Evolutionary conservation across 2,113 vertebrate genomes (phyloP).

Genomic region (Tragelaphus buxtoni): DNA sequence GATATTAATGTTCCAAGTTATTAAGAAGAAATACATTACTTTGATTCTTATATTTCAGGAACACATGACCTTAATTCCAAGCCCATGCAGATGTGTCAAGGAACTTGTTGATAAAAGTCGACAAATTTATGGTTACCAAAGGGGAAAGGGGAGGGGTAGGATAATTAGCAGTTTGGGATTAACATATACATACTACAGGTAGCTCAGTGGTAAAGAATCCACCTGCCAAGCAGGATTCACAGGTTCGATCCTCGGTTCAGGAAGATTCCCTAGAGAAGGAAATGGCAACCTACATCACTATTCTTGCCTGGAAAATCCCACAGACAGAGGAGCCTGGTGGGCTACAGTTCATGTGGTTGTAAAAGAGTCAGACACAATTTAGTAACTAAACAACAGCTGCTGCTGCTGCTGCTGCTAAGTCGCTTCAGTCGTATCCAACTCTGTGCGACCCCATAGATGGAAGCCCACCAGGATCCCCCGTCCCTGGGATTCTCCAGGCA

Average conservation of each 20-base stretch:
- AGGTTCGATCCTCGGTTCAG: background rate
- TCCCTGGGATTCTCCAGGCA: too few relatives aligned
- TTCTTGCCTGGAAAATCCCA: background rate
- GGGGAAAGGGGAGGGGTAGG: background rate
- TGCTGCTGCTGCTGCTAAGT: too few relatives aligned
- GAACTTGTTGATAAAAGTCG: constrained; percentile 16
- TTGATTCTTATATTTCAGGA: background rate
- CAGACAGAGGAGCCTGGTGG: background rate
- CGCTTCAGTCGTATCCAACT: too few relatives aligned
- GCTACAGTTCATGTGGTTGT: background rate
- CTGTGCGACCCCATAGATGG: too few relatives aligned
- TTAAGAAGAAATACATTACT: background rate
- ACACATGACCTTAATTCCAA: background rate
- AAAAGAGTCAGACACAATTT: background rate
- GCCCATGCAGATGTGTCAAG: background rate
- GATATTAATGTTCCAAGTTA: background rate
- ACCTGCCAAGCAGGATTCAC: background rate
- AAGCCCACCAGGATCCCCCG: too few relatives aligned
- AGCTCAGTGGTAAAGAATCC: background rate
- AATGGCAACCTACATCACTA: background rate
- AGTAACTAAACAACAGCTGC: background rate
- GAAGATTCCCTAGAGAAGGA: background rate
- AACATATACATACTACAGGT: background rate
- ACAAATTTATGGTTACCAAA: background rate
- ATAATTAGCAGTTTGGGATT: background rate